Conservation (phyloP, 2,113 vertebrate genomes). For the Syrmaticus mikado region DNA sequence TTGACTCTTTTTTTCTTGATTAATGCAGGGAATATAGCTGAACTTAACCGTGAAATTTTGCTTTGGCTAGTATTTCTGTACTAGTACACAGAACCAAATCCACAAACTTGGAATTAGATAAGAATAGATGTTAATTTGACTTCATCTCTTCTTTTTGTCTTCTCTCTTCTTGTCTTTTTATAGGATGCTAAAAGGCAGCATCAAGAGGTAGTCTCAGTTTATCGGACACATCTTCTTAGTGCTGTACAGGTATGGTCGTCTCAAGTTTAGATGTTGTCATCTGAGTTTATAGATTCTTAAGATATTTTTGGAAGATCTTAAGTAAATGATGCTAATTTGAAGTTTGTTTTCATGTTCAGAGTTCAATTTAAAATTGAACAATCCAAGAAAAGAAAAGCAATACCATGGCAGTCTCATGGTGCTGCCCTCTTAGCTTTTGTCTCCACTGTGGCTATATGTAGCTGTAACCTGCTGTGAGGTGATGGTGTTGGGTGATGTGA, state of each 20-base stretch:
- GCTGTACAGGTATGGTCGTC: constrained; percentile 90
- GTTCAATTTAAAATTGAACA: neutral
- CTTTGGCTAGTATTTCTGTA: neutral
- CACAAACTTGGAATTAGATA: neutral
- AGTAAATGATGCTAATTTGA: no score
- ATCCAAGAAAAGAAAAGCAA: neutral
- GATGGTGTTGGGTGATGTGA: neutral
- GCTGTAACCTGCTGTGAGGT: neutral
- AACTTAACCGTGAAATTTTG: neutral
- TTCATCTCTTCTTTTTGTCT: neutral
- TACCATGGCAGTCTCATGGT: neutral
- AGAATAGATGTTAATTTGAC: rapidly evolving
- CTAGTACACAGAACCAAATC: neutral
- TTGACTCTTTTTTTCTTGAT: neutral
- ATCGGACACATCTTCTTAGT: constrained; percentile 95
- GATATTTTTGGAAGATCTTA: neutral
- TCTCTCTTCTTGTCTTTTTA: neutral
- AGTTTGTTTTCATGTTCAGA: no score
- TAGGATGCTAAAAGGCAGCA: constrained; percentile 94
- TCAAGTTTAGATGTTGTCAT: neutral
- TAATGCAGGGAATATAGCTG: neutral
- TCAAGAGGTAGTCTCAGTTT: constrained; percentile 94
- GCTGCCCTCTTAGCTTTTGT: neutral
- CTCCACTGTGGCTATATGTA: neutral
- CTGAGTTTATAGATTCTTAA: rapidly evolving